Evolutionary conservation across 2,888 invertebrate species (phyloP).

Genomic region (Plutella xylostella): DNA sequence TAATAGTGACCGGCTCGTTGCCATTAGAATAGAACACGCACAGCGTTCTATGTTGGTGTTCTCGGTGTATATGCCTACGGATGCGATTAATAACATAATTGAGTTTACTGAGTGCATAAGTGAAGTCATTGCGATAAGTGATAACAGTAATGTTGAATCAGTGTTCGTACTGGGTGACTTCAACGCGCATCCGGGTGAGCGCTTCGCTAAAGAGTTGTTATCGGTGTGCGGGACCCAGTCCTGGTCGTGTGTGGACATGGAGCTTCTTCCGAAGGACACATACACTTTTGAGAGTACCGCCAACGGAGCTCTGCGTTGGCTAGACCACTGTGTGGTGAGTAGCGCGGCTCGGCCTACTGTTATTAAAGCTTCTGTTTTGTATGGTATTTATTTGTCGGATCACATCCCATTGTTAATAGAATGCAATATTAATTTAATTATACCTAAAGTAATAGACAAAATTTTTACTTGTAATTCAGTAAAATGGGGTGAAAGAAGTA

Average conservation of each 20-base stretch:
- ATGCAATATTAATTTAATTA: not conserved
- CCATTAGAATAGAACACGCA: not conserved
- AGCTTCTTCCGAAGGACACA: not conserved
- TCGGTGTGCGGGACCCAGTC: not conserved
- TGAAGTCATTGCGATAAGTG: not conserved
- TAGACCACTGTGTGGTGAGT: no score
- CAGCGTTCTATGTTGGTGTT: not conserved
- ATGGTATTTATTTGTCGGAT: not conserved
- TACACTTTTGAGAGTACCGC: not conserved
- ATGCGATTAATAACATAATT: not conserved
- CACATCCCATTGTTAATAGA: not conserved
- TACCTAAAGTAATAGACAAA: not conserved
- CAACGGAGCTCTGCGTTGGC: not conserved
- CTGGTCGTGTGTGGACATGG: not conserved
- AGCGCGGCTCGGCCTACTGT: not conserved
- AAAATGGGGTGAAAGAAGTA: conserved; percentile 6
- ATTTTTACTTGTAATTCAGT: not conserved
- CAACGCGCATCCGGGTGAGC: not conserved
- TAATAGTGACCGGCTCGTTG: not conserved
- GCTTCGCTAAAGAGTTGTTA: not conserved
- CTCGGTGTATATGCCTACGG: not conserved
- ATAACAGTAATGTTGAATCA: not conserved
- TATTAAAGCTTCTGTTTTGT: not conserved
- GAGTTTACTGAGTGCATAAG: not conserved
- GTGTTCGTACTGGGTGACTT: conserved; percentile 1